phyloP scores from a whole-genome alignment of 1,140 invertebrate species.

The Solenopsis invicta region DNA sequence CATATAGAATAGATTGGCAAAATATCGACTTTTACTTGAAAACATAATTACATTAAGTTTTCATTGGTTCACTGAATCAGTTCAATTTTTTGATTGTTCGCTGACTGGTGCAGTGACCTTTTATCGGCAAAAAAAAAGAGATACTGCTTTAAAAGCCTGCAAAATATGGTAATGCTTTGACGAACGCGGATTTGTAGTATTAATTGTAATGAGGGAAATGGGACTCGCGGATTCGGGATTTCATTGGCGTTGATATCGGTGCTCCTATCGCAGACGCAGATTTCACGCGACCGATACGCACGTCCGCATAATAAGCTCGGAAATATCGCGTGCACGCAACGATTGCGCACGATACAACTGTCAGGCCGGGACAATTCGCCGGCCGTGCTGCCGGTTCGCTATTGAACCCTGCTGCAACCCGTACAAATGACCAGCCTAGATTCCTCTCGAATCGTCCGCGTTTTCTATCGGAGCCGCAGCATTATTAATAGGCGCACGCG shows the following conservation, averaged over 20 bases:
- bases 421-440: slow-evolving; percentile 64
- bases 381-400: background rate
- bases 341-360: slow-evolving; percentile 15
- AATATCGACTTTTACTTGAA: no score
- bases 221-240: background rate
- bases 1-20: no score
- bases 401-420: slow-evolving; percentile 50
- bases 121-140: background rate
- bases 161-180: background rate
- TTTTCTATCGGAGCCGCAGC: slow-evolving; percentile 37
- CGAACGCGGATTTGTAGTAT: background rate
- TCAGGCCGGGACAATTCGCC: slow-evolving; percentile 18
- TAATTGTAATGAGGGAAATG: background rate
- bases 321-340: slow-evolving; percentile 52
- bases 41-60: no score
- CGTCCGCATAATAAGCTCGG: slow-evolving; percentile 22
- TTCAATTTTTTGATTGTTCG: no score
- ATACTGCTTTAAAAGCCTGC: background rate
- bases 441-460: slow-evolving; percentile 45
- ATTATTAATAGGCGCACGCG: slow-evolving; percentile 70
- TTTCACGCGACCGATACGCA: slow-evolving; percentile 35
- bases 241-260: slow-evolving; percentile 4
- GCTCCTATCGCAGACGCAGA: slow-evolving; percentile 12
- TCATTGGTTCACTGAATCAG: no score
- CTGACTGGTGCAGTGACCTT: background rate